phyloP scores from a whole-genome alignment of 92 coral and sea anemone species.

The Palythoa heliodiscus region DNA sequence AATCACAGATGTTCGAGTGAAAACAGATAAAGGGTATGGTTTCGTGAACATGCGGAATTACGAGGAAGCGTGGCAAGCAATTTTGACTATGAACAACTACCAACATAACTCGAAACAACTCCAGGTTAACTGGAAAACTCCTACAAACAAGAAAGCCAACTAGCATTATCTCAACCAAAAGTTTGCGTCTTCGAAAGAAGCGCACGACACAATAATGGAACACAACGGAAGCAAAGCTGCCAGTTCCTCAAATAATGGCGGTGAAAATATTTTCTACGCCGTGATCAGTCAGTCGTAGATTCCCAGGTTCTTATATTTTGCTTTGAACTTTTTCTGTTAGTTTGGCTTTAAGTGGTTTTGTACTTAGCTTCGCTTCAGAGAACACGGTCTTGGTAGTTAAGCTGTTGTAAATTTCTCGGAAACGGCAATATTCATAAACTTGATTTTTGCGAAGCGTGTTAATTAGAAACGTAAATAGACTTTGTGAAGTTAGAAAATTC shows the following conservation, averaged over 20 bases:
- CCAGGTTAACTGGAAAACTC: slow-evolving; percentile 97
- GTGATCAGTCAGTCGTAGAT: slow-evolving; percentile 35
- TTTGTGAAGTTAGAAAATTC: slow-evolving; percentile 52
- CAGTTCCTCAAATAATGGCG: slow-evolving; percentile 45
- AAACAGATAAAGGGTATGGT: slow-evolving; percentile 93
- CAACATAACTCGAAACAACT: slow-evolving; percentile 82
- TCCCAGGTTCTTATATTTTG: slow-evolving; percentile 41
- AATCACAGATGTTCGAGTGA: slow-evolving; percentile 88
- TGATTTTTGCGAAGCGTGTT: slow-evolving; percentile 74
- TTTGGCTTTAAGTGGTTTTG: slow-evolving; percentile 38
- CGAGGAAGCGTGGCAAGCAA: slow-evolving; percentile 94
- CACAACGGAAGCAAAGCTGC: slow-evolving; percentile 44
- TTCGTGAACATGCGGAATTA: slow-evolving; percentile 97
- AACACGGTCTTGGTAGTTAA: slow-evolving; percentile 40
- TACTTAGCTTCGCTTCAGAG: slow-evolving; percentile 51
- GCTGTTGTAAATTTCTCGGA: slow-evolving; percentile 48
- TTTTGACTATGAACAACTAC: slow-evolving; percentile 83
- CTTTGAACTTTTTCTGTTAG: slow-evolving; percentile 41
- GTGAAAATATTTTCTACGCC: slow-evolving; percentile 42
- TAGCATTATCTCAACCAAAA: slow-evolving; percentile 49
- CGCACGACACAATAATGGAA: slow-evolving; percentile 43
- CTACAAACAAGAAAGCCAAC: slow-evolving; percentile 83
- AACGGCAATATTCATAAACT: slow-evolving; percentile 61
- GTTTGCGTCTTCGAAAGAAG: slow-evolving; percentile 62
- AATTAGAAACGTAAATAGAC: slow-evolving; percentile 74